Conservation (phyloP, 2,797 vertebrate genomes). For the Gephyroberyx darwinii region DNA sequence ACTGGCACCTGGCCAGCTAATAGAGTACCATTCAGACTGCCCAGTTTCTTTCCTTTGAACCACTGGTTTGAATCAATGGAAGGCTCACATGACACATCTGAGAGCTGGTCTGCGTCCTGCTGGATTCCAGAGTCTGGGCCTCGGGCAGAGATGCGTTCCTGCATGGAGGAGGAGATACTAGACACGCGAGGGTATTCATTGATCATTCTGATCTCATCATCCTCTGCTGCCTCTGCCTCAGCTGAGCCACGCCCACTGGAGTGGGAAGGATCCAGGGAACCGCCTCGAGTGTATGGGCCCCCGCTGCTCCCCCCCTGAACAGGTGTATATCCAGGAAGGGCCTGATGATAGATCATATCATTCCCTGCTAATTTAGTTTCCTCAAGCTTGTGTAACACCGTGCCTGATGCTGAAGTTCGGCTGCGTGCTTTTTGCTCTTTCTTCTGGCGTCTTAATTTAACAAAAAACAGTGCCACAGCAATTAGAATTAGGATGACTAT, state of each 20-base stretch:
- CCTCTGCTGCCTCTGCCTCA: conserved; percentile 88
- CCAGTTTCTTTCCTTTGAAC: conserved; percentile 95
- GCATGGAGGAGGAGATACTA: conserved; percentile 94
- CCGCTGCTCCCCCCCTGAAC: conserved; percentile 75
- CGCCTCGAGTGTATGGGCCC: conserved; percentile 88
- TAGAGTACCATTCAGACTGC: conserved; percentile 82
- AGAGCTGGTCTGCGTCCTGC: conserved; percentile 96
- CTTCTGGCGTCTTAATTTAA: conserved; percentile 84
- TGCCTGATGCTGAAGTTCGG: conserved; percentile 75
- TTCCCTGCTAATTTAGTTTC: conserved; percentile 81
- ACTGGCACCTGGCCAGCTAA: conserved; percentile 88
- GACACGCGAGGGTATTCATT: conserved; percentile 96
- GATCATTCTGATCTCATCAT: conserved; percentile 99
- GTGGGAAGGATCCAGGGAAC: conserved; percentile 96
- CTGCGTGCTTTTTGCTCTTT: conserved; percentile 76
- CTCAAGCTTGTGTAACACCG: conserved; percentile 89
- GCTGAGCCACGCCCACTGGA: conserved; percentile 97
- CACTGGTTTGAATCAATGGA: conserved; percentile 87
- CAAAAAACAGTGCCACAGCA: conserved; percentile 89
- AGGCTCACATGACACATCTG: conserved; percentile 95
- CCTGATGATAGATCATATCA: conserved; percentile 95
- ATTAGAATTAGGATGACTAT: conserved; percentile 90
- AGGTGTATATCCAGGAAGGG: conserved; percentile 88
- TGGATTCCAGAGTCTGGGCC: conserved; percentile 98
- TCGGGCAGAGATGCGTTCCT: conserved; percentile 91